Evolutionary conservation across 1,140 invertebrate genomes (phyloP), one percentile per base, ranked within the genome.

Genomic region (Zaprionus ornatus): DNA sequence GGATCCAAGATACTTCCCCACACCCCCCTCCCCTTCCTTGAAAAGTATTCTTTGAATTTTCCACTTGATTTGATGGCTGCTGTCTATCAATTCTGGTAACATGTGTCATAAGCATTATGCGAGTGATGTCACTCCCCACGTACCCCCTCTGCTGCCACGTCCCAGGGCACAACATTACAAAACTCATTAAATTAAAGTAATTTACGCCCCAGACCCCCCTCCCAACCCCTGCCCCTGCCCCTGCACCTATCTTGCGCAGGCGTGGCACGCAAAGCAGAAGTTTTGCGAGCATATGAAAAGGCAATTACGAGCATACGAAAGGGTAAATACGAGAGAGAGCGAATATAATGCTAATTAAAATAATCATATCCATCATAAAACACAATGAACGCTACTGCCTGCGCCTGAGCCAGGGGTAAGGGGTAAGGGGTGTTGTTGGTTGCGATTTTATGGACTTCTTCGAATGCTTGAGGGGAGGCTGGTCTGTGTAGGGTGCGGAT

Each of bases 331-430:
- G 40, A 21, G 29, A 27, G 29, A 37, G 75, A 80, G 85, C 68
- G 84, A 90, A 90, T 85, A 90, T 85, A 90, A 90, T 90, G 85
- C 85, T 90, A 90, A 90, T 90, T 90, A 90, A 90, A 90, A 90
- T 90, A 90, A 90, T 90, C 85, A 90, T 90, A 90, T 90, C 81
- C 86, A 90, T 90, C 85, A 88, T 88, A 85, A 88, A 88, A 62
- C 63, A 57, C 56, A 60, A 55, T 54, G 62, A 10, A 5, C 1
- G 23, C 1, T 21, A 19, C 7, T 48, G 19, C 45, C 45, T 48
- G 17, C 1, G 7, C 17, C 42, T 48, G 17, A 7, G 17, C 42
- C 37, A 27, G 23, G 25, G 19, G 40, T n/a, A 1, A 17, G 40
- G 40, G 35, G 35, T 37, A 13, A 1, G 35, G 3, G 12, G 12